Conservation (phyloP, 2,797 vertebrate genomes). For the Champsocephalus esox region DNA sequence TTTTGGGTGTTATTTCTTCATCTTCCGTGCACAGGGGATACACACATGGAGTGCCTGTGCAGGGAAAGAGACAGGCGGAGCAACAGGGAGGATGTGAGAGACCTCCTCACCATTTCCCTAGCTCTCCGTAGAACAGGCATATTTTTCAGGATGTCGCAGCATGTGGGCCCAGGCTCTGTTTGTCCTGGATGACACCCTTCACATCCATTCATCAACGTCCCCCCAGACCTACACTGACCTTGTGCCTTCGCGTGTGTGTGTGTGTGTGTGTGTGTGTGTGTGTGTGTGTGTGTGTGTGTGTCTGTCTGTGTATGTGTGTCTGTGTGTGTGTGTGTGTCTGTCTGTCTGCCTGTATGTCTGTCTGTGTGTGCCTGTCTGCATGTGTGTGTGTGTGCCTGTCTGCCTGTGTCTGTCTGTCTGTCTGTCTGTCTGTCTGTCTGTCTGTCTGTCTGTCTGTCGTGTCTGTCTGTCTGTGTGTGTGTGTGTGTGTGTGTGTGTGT, state of each 20-base stretch:
- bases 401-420: too few relatives aligned
- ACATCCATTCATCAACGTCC: conserved; percentile 79
- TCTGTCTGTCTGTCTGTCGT: too few relatives aligned
- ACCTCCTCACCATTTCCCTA: conserved; percentile 65
- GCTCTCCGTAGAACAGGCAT: conserved; percentile 56
- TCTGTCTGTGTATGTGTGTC: too few relatives aligned
- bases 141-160: conserved; percentile 79
- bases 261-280: too few relatives aligned
- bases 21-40: conserved; percentile 11
- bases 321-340: too few relatives aligned
- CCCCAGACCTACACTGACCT: conserved; percentile 72
- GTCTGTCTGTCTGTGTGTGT: too few relatives aligned
- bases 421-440: too few relatives aligned
- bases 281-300: too few relatives aligned
- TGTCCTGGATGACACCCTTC: conserved; percentile 75
- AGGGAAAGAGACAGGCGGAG: conserved; percentile 27
- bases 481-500: too few relatives aligned
- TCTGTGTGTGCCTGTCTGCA: too few relatives aligned
- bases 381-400: too few relatives aligned
- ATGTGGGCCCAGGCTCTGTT: conserved; percentile 73
- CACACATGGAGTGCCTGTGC: conserved; percentile 20
- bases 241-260: conserved; percentile 33
- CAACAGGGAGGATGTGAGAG: conserved; percentile 57
- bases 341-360: too few relatives aligned
- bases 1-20: conserved; percentile 27